Percentiles rank a stretch among this genome's conserved stretches.
phyloP scores from a whole-genome alignment of 1,140 invertebrate species.

The Diprion similis region DNA sequence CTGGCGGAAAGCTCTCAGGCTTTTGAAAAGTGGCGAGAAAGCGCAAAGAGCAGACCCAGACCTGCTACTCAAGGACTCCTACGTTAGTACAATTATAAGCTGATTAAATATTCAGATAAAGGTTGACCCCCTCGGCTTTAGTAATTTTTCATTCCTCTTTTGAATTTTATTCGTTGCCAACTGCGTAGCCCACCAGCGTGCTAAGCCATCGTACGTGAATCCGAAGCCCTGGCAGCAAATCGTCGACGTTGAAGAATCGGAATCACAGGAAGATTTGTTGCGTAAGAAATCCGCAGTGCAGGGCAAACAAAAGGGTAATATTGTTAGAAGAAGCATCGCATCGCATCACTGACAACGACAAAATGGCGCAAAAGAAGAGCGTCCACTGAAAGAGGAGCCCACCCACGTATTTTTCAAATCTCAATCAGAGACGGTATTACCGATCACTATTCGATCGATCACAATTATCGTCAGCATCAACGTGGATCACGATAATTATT shows the following conservation, averaged over 20 bases:
- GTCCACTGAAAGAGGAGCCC: not conserved
- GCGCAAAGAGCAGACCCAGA: slow-evolving; percentile 46
- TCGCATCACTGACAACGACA: slow-evolving; percentile 24
- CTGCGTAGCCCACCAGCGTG: slow-evolving; percentile 50
- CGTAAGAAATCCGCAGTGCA: slow-evolving; percentile 15
- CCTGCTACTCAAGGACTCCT: slow-evolving; percentile 56
- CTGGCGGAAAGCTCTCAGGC: slow-evolving; percentile 45
- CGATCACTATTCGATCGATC: no score
- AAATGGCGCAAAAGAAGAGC: slow-evolving; percentile 5
- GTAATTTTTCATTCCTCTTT: not conserved
- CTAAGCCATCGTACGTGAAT: slow-evolving; percentile 52
- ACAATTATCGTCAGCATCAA: no score
- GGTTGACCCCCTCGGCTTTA: not conserved
- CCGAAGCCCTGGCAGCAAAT: slow-evolving; percentile 51
- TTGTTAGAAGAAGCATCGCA: slow-evolving; percentile 24
- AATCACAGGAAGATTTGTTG: not conserved
- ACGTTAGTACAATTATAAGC: slow-evolving; percentile 43
- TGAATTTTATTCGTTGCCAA: not conserved
- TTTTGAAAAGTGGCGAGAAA: slow-evolving; percentile 51
- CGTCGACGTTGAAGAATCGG: slow-evolving; percentile 24
- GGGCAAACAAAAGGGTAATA: slow-evolving; percentile 18
- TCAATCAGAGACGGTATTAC: no score
- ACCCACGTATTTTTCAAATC: no score
- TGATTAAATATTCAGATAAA: not conserved
- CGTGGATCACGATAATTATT: no score